These are phyloP conservation scores for Plectropomus leopardus DNA, from an alignment of 2,113 vertebrate genomes.

Conservation along the genomic window DNA sequence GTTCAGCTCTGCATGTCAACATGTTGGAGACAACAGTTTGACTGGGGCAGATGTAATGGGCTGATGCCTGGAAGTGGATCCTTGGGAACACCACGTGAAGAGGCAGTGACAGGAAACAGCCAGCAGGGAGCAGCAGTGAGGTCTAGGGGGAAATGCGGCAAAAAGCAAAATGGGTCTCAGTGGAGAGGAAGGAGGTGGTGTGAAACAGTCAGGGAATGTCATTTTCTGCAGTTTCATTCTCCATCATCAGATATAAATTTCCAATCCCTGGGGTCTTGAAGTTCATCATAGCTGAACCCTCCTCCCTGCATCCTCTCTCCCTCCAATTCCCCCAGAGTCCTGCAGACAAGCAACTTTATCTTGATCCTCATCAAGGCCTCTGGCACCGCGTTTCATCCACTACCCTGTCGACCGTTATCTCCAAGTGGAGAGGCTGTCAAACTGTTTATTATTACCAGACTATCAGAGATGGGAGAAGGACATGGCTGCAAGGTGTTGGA, in stretches of 20 bases:
- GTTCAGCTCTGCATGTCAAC: conserved; percentile 9
- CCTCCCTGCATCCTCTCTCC: conserved; percentile 14
- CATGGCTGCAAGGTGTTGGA: conserved; percentile 49
- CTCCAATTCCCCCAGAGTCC: conserved; percentile 39
- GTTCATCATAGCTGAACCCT: conserved; percentile 35
- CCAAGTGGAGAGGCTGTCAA: conserved; percentile 61
- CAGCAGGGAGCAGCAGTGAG: conserved; percentile 75
- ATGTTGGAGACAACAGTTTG: background rate
- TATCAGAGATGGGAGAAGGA: conserved; percentile 53
- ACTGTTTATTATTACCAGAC: conserved; percentile 67
- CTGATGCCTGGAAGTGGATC: background rate
- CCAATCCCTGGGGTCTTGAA: conserved; percentile 28
- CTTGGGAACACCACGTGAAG: background rate
- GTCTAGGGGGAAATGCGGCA: conserved; percentile 49
- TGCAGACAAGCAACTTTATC: conserved; percentile 68
- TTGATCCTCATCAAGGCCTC: conserved; percentile 69
- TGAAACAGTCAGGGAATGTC: conserved; percentile 9
- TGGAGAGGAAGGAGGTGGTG: conserved; percentile 17
- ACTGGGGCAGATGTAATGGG: background rate
- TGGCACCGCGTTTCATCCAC: conserved; percentile 52
- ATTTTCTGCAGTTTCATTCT: conserved; percentile 34
- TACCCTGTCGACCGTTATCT: conserved; percentile 66
- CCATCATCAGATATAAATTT: conserved; percentile 27
- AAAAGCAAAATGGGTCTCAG: conserved; percentile 26
- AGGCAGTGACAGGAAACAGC: conserved; percentile 32